Evolutionary conservation across 2,113 vertebrate species (phyloP), one percentile per base, ranked within the genome.

Genomic region (Solea solea): DNA sequence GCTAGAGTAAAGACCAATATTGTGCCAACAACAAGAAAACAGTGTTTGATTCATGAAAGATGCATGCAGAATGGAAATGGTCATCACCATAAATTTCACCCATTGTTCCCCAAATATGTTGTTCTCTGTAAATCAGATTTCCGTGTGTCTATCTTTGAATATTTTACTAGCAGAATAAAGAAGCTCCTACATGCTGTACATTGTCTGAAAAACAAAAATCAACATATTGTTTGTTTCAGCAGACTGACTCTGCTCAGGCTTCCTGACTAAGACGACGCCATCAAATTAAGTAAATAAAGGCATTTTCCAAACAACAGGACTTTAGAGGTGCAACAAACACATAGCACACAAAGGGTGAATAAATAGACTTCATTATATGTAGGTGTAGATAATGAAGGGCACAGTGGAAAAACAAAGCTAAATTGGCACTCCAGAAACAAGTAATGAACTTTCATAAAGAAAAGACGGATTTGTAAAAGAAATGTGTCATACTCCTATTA

Each of bases 311-410:
- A 74, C 21, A 80, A 80, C 80, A 63, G 69, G 74, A 68, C 64
- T 58, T 45, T 61, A 69, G 63, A 69, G 60, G 55, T 49, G 55
- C 50, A 67, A 75, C 68, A 80, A 80, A 74, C 41, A 49, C 28
- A 42, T 6, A 5, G 62, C 8, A 49, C 8, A 59, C 27, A 49
- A 60, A 65, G 6, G 4, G 6, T 13, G 42, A 28, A 62, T 49
- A 10, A 49, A 68, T 10, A 4, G 12, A 27, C 1, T 14, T 27
- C 8, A 9, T 46, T 61, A 16, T 21, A 34, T 34, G 3, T 9
- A 1, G 3, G 21, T 46, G 21, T 46, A 61, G 57, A 59, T 56
- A 45, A 59, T 44, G 9, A 9, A 59, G 21, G 42, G 12, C 58
- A 21, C 42, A 6, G 44, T 28, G 56, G n/a, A n/a, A 5, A n/a